Evolutionary conservation across 2,113 vertebrate genomes (phyloP).

Genomic region (Felis chaus): DNA sequence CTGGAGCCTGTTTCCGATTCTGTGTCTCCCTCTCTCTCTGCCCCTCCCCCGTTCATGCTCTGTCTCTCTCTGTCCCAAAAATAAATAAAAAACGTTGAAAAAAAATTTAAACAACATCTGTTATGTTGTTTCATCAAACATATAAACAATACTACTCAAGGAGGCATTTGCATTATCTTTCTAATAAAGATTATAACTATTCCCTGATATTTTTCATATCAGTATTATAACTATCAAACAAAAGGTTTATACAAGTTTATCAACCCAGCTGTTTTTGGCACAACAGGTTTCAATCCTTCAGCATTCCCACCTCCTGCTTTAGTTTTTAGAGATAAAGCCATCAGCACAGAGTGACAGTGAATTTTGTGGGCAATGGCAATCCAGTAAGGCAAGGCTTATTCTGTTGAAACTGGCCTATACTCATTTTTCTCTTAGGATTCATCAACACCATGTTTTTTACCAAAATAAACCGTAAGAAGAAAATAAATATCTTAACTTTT

Average conservation of each 20-base stretch:
- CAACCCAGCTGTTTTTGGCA: background rate
- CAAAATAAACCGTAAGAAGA: background rate
- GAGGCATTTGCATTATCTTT: background rate
- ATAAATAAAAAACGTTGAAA: too few relatives aligned
- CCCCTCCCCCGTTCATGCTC: too few relatives aligned
- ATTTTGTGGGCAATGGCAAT: background rate
- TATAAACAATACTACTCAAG: slow-evolving; percentile 5
- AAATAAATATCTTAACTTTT: slow-evolving; percentile 23
- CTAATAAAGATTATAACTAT: background rate
- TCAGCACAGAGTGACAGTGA: background rate
- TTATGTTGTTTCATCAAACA: slow-evolving; percentile 19
- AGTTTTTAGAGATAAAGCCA: background rate
- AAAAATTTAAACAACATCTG: slow-evolving; percentile 65
- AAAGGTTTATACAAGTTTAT: slow-evolving; percentile 1
- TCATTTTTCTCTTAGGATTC: slow-evolving; percentile 11
- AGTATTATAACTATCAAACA: background rate
- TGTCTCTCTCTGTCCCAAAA: too few relatives aligned
- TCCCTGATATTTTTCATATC: background rate
- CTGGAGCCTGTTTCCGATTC: too few relatives aligned
- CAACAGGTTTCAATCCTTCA: background rate
- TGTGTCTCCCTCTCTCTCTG: too few relatives aligned
- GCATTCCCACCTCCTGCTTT: background rate
- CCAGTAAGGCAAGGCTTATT: background rate
- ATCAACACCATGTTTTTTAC: background rate
- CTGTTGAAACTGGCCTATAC: background rate